Conservation (phyloP, 2,888 invertebrate genomes). For the Agriotes lineatus region DNA sequence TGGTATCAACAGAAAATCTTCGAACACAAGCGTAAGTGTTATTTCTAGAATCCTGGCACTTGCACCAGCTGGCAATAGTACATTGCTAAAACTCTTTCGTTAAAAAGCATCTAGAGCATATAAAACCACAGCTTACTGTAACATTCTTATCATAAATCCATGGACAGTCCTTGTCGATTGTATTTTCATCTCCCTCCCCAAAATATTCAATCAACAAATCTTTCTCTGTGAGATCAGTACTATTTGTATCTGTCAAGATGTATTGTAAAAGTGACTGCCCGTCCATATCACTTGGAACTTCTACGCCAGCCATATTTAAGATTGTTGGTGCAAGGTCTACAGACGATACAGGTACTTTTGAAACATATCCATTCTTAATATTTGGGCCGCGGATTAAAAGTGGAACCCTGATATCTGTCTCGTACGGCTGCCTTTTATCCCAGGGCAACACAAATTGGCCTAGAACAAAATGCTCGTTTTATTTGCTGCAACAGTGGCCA, state of each 20-base stretch:
- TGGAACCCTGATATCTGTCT: constrained; percentile 89
- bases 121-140: constrained; percentile 67
- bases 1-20: constrained; percentile 69
- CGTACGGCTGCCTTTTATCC: constrained; percentile 93
- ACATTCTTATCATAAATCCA: constrained; percentile 72
- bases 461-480: constrained; percentile 63
- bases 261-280: constrained; percentile 69
- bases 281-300: constrained; percentile 71
- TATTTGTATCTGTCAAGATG: constrained; percentile 50
- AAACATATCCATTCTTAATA: constrained; percentile 66
- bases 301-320: constrained; percentile 76
- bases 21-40: constrained; percentile 86
- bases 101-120: background rate
- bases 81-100: constrained; percentile 72
- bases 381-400: constrained; percentile 84
- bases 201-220: constrained; percentile 84
- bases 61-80: constrained; percentile 76
- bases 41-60: constrained; percentile 87
- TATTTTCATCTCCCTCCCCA: constrained; percentile 77
- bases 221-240: constrained; percentile 61
- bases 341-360: constrained; percentile 74
- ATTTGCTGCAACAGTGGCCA: no score
- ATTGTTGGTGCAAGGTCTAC: constrained; percentile 91
- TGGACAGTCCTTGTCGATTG: constrained; percentile 75
- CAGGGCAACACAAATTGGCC: constrained; percentile 90